Base-by-base conservation (phyloP, 2,888 invertebrate genomes). In the Apotomis turbidana region DNA sequence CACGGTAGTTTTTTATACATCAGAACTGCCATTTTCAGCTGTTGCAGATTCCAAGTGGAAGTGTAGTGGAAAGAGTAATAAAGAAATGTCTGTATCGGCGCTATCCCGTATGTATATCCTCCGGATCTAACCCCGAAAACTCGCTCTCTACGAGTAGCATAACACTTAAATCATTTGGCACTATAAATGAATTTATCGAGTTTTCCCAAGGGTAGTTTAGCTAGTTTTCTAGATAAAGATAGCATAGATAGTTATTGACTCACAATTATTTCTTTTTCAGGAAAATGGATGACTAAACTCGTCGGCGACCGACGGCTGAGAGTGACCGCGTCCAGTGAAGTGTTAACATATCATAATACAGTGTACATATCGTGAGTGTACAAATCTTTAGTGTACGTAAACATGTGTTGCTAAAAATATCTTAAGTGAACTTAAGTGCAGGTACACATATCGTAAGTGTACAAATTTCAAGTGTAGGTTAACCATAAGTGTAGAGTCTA, bases 291-390 rank as follows among this genome's bases (percentile, higher is more conserved):
- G 68, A 72, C 38, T 66, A 46, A 49, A 57, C 36, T 12, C 27
- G 36, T 1, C 46, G 12, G 46, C 36, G 62, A 51, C 27, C n/a
- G n/a, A 27, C 41, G 12, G 41, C 15, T 51, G 27, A 27, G 27
- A 27, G 27, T 27, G 58, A 60, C 52, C 36, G 38, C 4, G 68
- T 10, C 10, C 41, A 60, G 61, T 67, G 46, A 41, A 49, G 38
- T 66, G 72, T 68, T 52, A 63, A 55, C 72, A 63, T 68, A 75
- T 78, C 78, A 75, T 77, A 76, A 66, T 41, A 68, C 49, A 49
- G 46, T 52, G 4, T 4, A 8, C 8, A 49, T 49, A 10, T 51
- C 38, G 13, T 36, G 6, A 52, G 63, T 63, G 52, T 10, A 36
- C n/a, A 38, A n/a, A 58, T 58, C 38, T 13, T 15, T n/a, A n/a